Evolutionary conservation across 2,888 invertebrate species (phyloP).

Genomic region (Ochropleura plecta): DNA sequence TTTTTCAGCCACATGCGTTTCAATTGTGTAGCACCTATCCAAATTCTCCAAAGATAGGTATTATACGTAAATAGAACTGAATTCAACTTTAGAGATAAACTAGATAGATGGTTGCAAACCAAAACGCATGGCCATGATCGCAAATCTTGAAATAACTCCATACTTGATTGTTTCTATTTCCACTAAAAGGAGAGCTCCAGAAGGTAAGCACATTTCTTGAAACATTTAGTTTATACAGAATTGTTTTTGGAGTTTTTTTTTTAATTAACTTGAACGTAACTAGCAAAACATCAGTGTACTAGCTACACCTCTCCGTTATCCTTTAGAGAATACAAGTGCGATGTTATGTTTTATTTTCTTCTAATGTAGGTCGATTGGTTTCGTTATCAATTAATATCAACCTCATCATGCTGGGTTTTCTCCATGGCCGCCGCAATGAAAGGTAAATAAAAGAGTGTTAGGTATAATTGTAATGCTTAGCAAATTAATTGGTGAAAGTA

Average conservation of each 20-base stretch:
- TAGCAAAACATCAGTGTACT: not conserved
- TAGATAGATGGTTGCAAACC: conserved; percentile 16
- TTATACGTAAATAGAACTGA: not conserved
- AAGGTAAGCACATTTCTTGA: conserved; percentile 11
- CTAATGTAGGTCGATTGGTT: conserved; percentile 21
- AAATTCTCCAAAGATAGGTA: not conserved
- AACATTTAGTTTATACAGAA: not conserved
- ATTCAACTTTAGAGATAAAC: conserved; percentile 2
- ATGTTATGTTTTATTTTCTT: not conserved
- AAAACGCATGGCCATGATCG: conserved; percentile 23
- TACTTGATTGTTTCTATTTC: conserved; percentile 12
- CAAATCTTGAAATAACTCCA: conserved; percentile 37
- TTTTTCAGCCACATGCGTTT: too few species aligned
- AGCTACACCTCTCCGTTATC: not conserved
- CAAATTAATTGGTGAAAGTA: conserved; percentile 24
- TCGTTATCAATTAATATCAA: not conserved
- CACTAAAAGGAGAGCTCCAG: conserved; percentile 3
- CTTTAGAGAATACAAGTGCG: too few species aligned
- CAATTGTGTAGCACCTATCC: not conserved
- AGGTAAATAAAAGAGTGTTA: conserved; percentile 26
- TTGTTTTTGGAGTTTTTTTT: not conserved
- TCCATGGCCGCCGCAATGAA: not conserved
- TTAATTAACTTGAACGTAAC: not conserved
- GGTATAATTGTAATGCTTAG: not conserved
- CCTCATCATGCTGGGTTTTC: not conserved